These are phyloP conservation scores for Helobdella robusta DNA, from an alignment of 2,888 invertebrate species.

Conservation along the genomic window DNA sequence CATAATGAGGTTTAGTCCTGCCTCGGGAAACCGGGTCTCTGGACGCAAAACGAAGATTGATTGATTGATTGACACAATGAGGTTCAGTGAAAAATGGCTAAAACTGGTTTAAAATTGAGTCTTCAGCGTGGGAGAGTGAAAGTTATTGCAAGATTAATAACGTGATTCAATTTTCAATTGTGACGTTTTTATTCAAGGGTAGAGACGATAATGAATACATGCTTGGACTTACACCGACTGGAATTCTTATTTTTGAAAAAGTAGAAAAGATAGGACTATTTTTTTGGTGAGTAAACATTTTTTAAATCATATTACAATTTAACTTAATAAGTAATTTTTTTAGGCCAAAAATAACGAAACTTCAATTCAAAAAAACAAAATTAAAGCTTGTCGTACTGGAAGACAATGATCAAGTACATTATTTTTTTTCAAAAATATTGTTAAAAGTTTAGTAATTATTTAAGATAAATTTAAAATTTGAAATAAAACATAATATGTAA, in stretches of 20 bases:
- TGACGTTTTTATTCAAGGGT: conserved; percentile 23
- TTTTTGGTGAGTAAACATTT: conserved; percentile 61
- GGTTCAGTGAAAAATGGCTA: too few relatives aligned
- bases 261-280: conserved; percentile 93
- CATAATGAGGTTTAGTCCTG: too few relatives aligned
- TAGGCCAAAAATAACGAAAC: conserved; percentile 87
- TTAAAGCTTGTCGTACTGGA: conserved; percentile 92
- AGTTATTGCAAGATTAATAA: too few relatives aligned
- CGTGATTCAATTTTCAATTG: too few relatives aligned
- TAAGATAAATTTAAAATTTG: not conserved
- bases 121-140: too few relatives aligned
- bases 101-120: too few relatives aligned
- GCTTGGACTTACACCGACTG: conserved; percentile 91
- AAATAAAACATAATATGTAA: not conserved
- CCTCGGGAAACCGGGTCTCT: too few relatives aligned
- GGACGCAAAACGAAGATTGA: too few relatives aligned
- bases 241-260: conserved; percentile 93
- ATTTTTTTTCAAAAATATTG: not conserved
- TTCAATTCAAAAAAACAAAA: conserved; percentile 96
- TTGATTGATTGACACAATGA: too few relatives aligned
- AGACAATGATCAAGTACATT: conserved; percentile 74
- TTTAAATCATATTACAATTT: not conserved
- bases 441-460: not conserved
- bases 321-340: not conserved
- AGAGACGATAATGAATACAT: conserved; percentile 57